phyloP scores from a whole-genome alignment of 1,140 invertebrate genomes.

The Anadara kagoshimensis region DNA sequence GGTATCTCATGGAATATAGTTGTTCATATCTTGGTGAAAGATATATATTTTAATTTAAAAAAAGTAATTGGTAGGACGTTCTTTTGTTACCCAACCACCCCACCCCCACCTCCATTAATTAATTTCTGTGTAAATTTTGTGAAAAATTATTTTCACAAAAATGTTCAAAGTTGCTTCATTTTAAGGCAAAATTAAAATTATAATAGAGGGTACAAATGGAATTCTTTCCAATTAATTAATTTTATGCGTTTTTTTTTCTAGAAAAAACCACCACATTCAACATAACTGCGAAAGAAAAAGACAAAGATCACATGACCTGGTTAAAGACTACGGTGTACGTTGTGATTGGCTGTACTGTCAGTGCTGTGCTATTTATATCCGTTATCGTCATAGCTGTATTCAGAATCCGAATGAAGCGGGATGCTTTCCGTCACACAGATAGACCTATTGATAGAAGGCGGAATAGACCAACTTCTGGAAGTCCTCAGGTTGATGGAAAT shows the following conservation, averaged over 20 bases:
- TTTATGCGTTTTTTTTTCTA: slow-evolving; percentile 10
- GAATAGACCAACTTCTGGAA: neutral
- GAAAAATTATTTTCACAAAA: no score
- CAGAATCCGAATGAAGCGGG: slow-evolving; percentile 63
- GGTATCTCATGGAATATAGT: no score
- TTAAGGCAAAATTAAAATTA: no score
- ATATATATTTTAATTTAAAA: no score
- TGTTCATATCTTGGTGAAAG: no score
- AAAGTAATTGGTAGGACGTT: no score
- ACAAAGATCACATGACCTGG: slow-evolving; percentile 60
- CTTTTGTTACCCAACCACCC: no score
- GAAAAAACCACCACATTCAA: slow-evolving; percentile 23
- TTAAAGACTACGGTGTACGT: slow-evolving; percentile 67
- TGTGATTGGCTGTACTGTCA: slow-evolving; percentile 66
- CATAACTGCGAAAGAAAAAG: slow-evolving; percentile 18
- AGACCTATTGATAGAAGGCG: slow-evolving; percentile 34
- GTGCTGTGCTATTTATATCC: slow-evolving; percentile 65
- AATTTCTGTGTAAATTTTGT: no score
- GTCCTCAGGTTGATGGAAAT: slow-evolving; percentile 3
- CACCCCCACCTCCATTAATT: no score
- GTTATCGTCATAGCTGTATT: slow-evolving; percentile 66
- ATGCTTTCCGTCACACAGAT: slow-evolving; percentile 33
- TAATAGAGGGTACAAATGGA: no score
- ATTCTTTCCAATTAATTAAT: no score
- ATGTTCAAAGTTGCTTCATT: no score